Base-by-base conservation (phyloP, 2,888 invertebrate genomes). In the Epinotia nisella region DNA sequence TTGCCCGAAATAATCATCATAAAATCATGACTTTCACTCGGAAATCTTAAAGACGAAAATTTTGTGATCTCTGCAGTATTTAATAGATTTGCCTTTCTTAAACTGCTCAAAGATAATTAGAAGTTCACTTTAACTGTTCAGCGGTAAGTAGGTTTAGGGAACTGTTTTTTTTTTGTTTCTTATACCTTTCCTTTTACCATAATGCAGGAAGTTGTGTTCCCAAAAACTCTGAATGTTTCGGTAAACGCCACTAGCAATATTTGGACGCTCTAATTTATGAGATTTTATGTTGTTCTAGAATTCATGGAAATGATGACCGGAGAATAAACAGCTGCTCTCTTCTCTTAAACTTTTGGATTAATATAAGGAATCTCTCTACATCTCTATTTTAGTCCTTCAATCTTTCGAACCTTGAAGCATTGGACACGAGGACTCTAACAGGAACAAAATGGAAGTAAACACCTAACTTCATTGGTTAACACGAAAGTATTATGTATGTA, bases 291-390 rank as follows among this genome's bases (percentile, higher is more conserved):
- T 92, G 87, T 96, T 96, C 79, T 95, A 98, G 97, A 98, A 95
- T 98, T 98, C 94, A 98, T 98, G 98, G 98, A 98, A 92, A 98
- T 98, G 98, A 98, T 98, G 98, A 98, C 98, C 78, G 98, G 98
- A 91, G 97, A 97, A 96, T 97, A 96, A 95, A 87, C 83, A 79
- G 82, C 75, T 85, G 83, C 78, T 83, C 70, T 75, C 83, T 85
- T 87, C 87, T 88, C 84, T 89, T 87, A 87, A 86, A 81, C 83
- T 83, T 87, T 89, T 85, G 81, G 77, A 86, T 81, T 88, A 88
- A 88, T 88, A 82, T 91, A 90, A 92, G 90, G 85, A 86, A 85
- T 84, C 83, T 86, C 70, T 73, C 24, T 72, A 72, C 72, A 75
- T 70, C 80, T 87, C 85, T 84, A 87, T 85, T 88, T 87, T 82